Base-by-base conservation (phyloP, 2,797 vertebrate genomes). In the Emydoidea blandingii region DNA sequence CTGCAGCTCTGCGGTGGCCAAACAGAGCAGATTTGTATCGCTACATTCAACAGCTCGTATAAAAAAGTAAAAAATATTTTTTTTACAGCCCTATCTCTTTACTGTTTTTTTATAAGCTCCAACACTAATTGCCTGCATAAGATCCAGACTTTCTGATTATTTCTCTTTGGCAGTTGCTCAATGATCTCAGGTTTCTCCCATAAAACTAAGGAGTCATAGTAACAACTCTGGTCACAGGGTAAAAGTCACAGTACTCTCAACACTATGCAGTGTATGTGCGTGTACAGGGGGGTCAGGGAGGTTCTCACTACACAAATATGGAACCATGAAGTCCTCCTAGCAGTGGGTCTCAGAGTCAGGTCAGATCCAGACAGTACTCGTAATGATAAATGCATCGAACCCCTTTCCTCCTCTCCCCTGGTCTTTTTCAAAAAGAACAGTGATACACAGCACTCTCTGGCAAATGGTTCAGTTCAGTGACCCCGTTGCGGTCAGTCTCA, bases 381-480 rank as follows among this genome's bases (percentile, higher is more conserved):
- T 65, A 65, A 65, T n/a, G 16, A 65, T n/a, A 65, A 65, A 65
- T 2, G 16, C 59, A 65, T n/a, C 9, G 10, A n/a, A 68, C 21
- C 11, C 11, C 34, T 50, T 54, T 81, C 31, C 27, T 54, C n/a
- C 47, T 57, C 83, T 88, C 50, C 53, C 82, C 50, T 84, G 56
- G 62, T 88, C 74, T 76, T 41, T 23, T 27, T 41, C n/a, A 74
- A 57, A 21, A 52, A 85, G 37, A 82, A 49, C 68, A 14, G 88
- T 86, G 54, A 88, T 54, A 93, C 47, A 89, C 34, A 47, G 65
- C 57, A 85, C 83, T 86, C 82, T 86, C 2, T 4, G 81, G 87
- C 52, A 79, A 85, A 93, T 52, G 52, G 7, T 89, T 76, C n/a
- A 23, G 37, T 88, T 72, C 90, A 95, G 78, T 53, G 62, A 91